phyloP scores from a whole-genome alignment of 2,888 invertebrate species.

The Parnassius orleans region DNA sequence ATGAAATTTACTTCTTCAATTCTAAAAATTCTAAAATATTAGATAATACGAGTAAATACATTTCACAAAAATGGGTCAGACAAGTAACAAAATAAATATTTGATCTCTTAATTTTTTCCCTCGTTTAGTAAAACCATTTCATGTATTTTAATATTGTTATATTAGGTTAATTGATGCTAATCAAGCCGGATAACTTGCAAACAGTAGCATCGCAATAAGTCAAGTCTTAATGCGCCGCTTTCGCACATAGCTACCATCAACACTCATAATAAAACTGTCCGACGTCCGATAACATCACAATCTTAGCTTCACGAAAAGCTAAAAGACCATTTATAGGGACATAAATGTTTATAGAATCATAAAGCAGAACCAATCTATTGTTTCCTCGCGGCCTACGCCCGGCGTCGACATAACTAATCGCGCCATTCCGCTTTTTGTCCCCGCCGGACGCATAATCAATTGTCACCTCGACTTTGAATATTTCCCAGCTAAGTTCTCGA shows the following conservation, averaged over 20 bases:
- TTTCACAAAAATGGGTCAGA: too few relatives aligned
- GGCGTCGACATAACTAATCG: slow-evolving; percentile 74
- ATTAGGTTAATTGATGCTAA: slow-evolving; percentile 7
- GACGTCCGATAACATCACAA: slow-evolving; percentile 68
- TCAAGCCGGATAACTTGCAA: slow-evolving; percentile 33
- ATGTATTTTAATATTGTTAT: neutral
- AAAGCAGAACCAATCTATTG: slow-evolving; percentile 77
- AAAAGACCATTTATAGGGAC: slow-evolving; percentile 74
- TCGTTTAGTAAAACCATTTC: too few relatives aligned
- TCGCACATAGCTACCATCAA: slow-evolving; percentile 54
- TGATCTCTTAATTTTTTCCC: too few relatives aligned
- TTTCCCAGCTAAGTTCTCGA: slow-evolving; percentile 65
- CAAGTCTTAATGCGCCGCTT: slow-evolving; percentile 44
- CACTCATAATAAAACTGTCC: slow-evolving; percentile 70
- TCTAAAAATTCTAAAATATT: too few relatives aligned
- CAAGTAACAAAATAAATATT: too few relatives aligned
- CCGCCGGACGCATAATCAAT: slow-evolving; percentile 69
- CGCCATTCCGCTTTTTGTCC: slow-evolving; percentile 75
- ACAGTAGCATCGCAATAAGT: slow-evolving; percentile 38
- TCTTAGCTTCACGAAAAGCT: slow-evolving; percentile 66
- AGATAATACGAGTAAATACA: too few relatives aligned
- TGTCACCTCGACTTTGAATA: slow-evolving; percentile 71
- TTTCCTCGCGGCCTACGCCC: slow-evolving; percentile 70
- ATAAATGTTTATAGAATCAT: slow-evolving; percentile 80
- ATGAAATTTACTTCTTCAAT: too few relatives aligned